phyloP scores from a whole-genome alignment of 2,888 invertebrate genomes.

The Nephrotoma flavescens region DNA sequence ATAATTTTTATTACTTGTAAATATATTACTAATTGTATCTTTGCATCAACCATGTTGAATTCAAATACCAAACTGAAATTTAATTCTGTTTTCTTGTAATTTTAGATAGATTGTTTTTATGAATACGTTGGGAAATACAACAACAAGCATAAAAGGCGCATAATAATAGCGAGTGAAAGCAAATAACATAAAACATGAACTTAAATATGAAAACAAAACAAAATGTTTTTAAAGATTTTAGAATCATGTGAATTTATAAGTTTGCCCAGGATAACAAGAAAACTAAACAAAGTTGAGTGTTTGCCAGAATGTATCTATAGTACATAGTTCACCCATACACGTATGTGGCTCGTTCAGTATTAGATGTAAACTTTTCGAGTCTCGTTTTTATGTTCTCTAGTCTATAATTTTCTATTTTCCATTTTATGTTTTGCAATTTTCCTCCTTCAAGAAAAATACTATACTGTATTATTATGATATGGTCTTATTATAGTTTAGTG shows the following conservation, averaged over 20 bases:
- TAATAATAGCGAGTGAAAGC: neutral
- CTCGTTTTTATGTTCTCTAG: neutral
- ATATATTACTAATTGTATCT: no score
- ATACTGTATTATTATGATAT: neutral
- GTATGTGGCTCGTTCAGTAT: neutral
- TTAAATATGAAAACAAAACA: neutral
- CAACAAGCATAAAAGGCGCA: neutral
- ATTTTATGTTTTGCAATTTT: neutral
- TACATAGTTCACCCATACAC: neutral
- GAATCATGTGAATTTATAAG: neutral
- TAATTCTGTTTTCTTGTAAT: neutral
- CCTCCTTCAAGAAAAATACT: neutral
- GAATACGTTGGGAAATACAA: neutral
- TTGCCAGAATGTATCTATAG: neutral
- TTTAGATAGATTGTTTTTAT: neutral
- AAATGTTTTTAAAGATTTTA: neutral
- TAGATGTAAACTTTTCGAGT: neutral
- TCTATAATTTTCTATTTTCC: neutral
- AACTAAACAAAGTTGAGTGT: neutral
- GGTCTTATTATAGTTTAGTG: neutral
- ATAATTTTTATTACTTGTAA: no score
- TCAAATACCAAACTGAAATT: neutral
- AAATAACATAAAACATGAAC: neutral
- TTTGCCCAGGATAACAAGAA: neutral
- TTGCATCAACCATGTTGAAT: neutral